These are phyloP conservation scores for Dolomedes plantarius DNA, from an alignment of 2,888 invertebrate species.

Conservation along the genomic window DNA sequence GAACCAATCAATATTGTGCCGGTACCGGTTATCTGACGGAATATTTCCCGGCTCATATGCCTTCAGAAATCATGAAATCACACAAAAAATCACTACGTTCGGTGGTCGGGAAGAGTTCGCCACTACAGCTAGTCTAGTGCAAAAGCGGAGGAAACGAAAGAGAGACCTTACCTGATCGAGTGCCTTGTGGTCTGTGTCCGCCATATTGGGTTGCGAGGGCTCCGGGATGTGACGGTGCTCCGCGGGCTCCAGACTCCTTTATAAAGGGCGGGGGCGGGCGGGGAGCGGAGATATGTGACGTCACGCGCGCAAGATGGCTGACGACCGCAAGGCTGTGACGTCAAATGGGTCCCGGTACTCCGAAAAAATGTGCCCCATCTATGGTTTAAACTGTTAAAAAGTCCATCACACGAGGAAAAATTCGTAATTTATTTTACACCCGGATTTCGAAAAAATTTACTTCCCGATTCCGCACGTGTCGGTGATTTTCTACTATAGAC, in stretches of 20 bases:
- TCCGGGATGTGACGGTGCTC: conserved; percentile 50
- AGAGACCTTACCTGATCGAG: conserved; percentile 57
- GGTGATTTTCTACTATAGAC: no score
- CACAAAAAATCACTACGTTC: no score
- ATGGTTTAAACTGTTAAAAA: no score
- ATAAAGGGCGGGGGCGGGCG: conserved; percentile 58
- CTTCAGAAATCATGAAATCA: no score
- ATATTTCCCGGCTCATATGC: neutral
- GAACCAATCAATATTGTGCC: conserved; percentile 61
- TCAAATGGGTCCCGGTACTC: conserved; percentile 6
- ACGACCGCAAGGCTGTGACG: conserved; percentile 65
- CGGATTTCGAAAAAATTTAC: no score
- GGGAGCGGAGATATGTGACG: conserved; percentile 46
- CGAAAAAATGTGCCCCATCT: neutral
- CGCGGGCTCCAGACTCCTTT: conserved; percentile 43
- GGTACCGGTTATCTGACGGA: conserved; percentile 1
- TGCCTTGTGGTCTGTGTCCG: conserved; percentile 49
- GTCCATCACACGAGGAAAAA: no score
- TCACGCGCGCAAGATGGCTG: conserved; percentile 67
- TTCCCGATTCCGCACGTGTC: no score
- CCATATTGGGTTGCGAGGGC: conserved; percentile 51
- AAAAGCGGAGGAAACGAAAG: neutral
- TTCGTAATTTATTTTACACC: no score
- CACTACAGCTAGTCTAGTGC: neutral
- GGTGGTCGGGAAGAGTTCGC: neutral